These are phyloP conservation scores for Eretmocerus hayati DNA, from an alignment of 2,888 invertebrate species.

Conservation along the genomic window DNA sequence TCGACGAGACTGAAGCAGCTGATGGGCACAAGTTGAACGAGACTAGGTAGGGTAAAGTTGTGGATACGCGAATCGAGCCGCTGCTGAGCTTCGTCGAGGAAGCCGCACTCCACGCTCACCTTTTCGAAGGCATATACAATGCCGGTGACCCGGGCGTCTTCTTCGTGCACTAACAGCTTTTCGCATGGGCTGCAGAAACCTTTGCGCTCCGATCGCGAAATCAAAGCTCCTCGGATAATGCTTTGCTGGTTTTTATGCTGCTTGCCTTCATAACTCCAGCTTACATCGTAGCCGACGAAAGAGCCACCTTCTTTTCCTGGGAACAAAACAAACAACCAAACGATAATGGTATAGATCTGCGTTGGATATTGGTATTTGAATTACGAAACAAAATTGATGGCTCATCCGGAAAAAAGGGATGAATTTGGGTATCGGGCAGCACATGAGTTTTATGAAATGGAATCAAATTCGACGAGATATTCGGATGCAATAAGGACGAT, in stretches of 20 bases:
- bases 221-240: slow-evolving; percentile 1
- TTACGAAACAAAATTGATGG: no score
- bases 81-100: neutral
- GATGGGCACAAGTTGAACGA: slow-evolving; percentile 10
- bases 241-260: no score
- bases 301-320: slow-evolving; percentile 18
- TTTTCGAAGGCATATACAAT: slow-evolving; percentile 12
- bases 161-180: slow-evolving; percentile 10
- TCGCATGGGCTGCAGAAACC: slow-evolving; percentile 15
- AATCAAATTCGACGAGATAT: no score
- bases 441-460: no score
- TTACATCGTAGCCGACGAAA: slow-evolving; percentile 15
- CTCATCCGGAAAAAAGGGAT: no score
- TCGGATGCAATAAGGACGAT: no score
- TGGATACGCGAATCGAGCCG: slow-evolving; percentile 4
- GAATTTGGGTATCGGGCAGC: no score
- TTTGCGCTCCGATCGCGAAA: slow-evolving; percentile 6
- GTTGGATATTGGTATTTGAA: no score
- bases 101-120: slow-evolving; percentile 13
- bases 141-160: slow-evolving; percentile 4
- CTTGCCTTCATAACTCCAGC: slow-evolving; percentile 6
- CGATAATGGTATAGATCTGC: no score
- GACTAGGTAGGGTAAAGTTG: slow-evolving; percentile 5
- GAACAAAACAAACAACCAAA: no score
- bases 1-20: slow-evolving; percentile 30